Evolutionary conservation across 2,888 invertebrate species (phyloP).

Genomic region (Phyllotreta striolata): DNA sequence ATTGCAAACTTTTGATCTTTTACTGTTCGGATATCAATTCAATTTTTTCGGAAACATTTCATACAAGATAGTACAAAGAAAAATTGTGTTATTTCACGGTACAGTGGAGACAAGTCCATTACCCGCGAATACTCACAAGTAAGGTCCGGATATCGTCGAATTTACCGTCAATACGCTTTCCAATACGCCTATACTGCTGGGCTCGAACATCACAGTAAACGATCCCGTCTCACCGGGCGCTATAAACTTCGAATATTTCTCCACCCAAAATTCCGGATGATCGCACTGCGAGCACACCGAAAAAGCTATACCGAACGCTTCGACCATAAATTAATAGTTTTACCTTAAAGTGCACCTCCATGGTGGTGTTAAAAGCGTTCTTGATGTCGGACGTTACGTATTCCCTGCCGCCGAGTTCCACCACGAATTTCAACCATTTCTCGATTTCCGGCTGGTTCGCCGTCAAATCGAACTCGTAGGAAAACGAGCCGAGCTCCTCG

Average conservation of each 20-base stretch:
- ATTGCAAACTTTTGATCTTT: no score
- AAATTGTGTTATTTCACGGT: background rate
- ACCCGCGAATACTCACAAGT: slow-evolving; percentile 49
- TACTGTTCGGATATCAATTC: no score
- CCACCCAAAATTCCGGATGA: slow-evolving; percentile 45
- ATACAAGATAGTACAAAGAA: background rate
- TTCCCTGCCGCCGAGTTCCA: slow-evolving; percentile 49
- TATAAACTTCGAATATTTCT: slow-evolving; percentile 36
- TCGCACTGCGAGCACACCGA: slow-evolving; percentile 45
- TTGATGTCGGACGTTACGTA: slow-evolving; percentile 42
- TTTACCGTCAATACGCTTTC: slow-evolving; percentile 47
- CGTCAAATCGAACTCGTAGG: slow-evolving; percentile 60
- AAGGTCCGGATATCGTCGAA: slow-evolving; percentile 53
- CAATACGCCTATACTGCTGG: slow-evolving; percentile 50
- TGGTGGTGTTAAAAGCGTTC: slow-evolving; percentile 45
- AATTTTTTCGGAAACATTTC: background rate
- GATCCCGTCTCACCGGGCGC: slow-evolving; percentile 39
- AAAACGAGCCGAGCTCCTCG: slow-evolving; percentile 65
- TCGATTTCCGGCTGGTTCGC: slow-evolving; percentile 50
- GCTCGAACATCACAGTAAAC: slow-evolving; percentile 53
- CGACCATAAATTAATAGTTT: slow-evolving; percentile 15
- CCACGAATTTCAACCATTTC: slow-evolving; percentile 45
- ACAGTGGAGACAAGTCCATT: no score
- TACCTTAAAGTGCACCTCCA: slow-evolving; percentile 50
- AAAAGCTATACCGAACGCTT: background rate